phyloP scores from a whole-genome alignment of 2,113 vertebrate genomes.

The Boulengerochromis microlepis region DNA sequence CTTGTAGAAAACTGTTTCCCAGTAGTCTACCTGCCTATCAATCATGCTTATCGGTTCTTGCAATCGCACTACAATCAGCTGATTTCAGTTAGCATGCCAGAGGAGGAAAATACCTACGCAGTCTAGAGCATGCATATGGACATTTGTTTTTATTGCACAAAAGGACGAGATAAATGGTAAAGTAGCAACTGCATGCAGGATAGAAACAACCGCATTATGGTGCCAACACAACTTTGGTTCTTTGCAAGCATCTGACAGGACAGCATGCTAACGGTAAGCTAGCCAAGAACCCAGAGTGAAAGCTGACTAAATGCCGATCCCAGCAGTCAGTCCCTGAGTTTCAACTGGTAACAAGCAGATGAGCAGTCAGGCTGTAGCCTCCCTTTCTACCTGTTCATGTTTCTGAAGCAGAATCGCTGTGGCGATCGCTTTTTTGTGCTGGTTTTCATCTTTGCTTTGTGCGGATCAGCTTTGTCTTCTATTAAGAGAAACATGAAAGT shows the following conservation, averaged over 20 bases:
- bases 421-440: neutral
- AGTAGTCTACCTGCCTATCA: neutral
- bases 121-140: neutral
- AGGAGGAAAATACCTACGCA: neutral
- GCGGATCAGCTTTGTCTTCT: neutral
- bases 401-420: neutral
- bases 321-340: neutral
- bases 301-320: neutral
- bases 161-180: neutral
- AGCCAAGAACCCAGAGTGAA: rapidly evolving
- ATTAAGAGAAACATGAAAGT: neutral
- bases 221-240: rapidly evolving
- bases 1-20: neutral
- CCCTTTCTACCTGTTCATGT: neutral
- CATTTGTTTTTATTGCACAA: neutral
- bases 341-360: neutral
- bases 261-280: neutral
- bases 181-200: neutral
- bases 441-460: neutral
- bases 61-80: neutral
- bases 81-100: neutral
- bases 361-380: neutral
- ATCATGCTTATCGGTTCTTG: neutral
- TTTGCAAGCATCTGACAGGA: neutral
- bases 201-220: neutral